Evolutionary conservation across 2,797 vertebrate genomes (phyloP).

Genomic region (Micromesistius poutassou): DNA sequence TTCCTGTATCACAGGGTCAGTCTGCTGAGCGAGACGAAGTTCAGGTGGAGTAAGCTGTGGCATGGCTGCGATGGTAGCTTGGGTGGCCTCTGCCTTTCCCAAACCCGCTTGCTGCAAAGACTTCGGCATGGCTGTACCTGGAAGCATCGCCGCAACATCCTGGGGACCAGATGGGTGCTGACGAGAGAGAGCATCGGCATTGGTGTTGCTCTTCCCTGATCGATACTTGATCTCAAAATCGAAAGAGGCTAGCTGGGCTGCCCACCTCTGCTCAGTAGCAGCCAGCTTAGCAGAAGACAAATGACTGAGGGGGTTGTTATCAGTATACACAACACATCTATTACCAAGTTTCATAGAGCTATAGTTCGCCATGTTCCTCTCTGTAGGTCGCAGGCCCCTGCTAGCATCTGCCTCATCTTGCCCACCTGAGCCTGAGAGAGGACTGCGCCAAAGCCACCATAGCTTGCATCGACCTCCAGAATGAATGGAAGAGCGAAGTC

Average conservation of each 20-base stretch:
- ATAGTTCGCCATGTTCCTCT: not conserved
- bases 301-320: not conserved
- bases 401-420: not conserved
- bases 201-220: not conserved
- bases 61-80: too few relatives aligned
- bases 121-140: too few relatives aligned
- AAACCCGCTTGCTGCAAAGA: too few relatives aligned
- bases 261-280: not conserved
- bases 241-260: not conserved
- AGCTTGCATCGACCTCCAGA: too few relatives aligned
- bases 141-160: too few relatives aligned
- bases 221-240: not conserved
- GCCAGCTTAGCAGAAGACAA: not conserved
- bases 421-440: not conserved
- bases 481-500: too few relatives aligned
- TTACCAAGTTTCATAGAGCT: not conserved
- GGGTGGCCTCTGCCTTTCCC: too few relatives aligned
- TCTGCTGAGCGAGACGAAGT: too few relatives aligned
- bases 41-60: too few relatives aligned
- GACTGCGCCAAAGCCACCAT: not conserved
- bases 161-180: too few relatives aligned
- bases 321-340: too few relatives aligned
- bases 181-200: not conserved
- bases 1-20: too few relatives aligned
- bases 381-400: not conserved